These are phyloP conservation scores for Agriopis marginaria DNA, from an alignment of 2,888 invertebrate species.

Conservation along the genomic window DNA sequence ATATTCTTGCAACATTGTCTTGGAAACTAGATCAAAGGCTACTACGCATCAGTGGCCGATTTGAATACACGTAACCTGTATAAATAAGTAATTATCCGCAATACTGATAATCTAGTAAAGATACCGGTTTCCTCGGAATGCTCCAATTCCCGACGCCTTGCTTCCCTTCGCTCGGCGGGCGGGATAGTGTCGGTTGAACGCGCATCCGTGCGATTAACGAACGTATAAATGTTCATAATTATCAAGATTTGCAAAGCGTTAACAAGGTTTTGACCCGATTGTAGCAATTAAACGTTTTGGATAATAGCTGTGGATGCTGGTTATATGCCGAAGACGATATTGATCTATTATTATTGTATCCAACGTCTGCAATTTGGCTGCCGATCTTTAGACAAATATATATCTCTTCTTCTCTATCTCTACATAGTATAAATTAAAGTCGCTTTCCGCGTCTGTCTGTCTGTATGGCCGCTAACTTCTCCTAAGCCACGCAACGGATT, in stretches of 20 bases:
- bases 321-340: no score
- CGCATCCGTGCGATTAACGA: constrained; percentile 12
- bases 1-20: constrained; percentile 1
- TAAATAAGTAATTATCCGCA: constrained; percentile 6
- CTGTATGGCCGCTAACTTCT: no score
- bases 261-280: not conserved
- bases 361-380: no score
- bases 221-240: not conserved
- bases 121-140: constrained; percentile 30
- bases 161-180: constrained; percentile 12
- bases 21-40: constrained; percentile 1
- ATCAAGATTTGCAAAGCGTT: not conserved
- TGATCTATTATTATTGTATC: no score
- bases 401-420: no score
- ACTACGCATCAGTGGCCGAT: not conserved
- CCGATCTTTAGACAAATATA: no score
- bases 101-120: constrained; percentile 9
- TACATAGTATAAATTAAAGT: no score
- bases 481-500: no score
- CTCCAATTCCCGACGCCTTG: constrained; percentile 13
- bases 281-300: not conserved
- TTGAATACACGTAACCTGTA: not conserved
- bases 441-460: no score
- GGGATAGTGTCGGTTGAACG: not conserved
- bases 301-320: no score